phyloP scores from a whole-genome alignment of 2,797 vertebrate genomes.

The Bradypodion pumilum region DNA sequence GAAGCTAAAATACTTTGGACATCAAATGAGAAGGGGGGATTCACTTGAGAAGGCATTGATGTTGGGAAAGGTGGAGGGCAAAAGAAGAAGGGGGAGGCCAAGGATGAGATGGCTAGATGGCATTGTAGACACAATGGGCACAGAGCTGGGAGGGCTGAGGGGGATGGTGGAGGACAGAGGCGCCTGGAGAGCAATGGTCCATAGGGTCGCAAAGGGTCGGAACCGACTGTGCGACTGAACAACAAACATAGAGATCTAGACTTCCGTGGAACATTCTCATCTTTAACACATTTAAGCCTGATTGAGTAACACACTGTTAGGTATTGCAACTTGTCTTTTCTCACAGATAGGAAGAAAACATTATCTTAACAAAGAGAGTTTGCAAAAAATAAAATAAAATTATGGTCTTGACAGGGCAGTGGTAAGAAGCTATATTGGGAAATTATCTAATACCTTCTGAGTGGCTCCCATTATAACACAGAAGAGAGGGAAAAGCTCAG shows the following conservation, averaged over 20 bases:
- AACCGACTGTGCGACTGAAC: no score
- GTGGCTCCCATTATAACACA: background rate
- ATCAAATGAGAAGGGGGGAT: no score
- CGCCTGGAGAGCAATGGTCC: no score
- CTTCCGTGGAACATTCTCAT: background rate
- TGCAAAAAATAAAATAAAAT: background rate
- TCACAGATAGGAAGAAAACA: background rate
- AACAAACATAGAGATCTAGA: rapidly evolving
- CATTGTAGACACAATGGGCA: no score
- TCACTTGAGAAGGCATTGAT: no score
- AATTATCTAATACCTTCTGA: background rate
- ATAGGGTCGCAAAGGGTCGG: no score
- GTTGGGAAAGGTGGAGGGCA: no score
- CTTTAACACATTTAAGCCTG: background rate
- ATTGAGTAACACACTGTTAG: background rate
- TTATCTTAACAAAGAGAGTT: background rate
- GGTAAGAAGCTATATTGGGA: rapidly evolving
- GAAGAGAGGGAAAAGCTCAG: background rate
- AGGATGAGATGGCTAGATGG: no score
- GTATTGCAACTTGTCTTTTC: background rate
- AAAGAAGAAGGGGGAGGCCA: no score
- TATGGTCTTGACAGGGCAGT: background rate
- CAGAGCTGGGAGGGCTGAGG: no score
- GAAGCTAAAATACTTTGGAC: no score
- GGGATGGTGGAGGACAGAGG: no score